Evolutionary conservation across 2,888 invertebrate species (phyloP), one percentile per base, ranked within the genome.

Genomic region (Drosophila mettleri): DNA sequence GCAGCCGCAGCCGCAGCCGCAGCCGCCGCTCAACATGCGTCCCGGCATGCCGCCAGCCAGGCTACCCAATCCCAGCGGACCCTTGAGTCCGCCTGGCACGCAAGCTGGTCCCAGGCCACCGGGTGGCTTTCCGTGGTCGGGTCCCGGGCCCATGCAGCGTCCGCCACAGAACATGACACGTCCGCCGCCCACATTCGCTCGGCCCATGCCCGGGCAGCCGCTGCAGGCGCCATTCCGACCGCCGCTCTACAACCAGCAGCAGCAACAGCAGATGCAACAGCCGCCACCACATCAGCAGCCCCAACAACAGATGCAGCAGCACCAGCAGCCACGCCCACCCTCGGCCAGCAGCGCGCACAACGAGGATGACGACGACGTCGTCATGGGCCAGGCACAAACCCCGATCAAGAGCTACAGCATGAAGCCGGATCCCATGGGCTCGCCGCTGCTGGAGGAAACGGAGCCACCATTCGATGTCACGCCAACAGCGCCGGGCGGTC

Each of bases 291-390:
- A 89, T 43, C 41, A 39, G 10, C 80, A 74, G 29, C 81, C 69
- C 16, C 82, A 68, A 18, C 82, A 68, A 3, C 78, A 67, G 39
- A 82, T 69, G 7, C 78, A 59, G 16, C 81, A 64, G 7, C 73
- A 63, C 18, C 90, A 78, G 62, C 85, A 69, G 69, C 73, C 72
- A 61, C 86, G 66, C 69, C 84, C 75, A 78, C 80, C 83, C 48
- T 79, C 90, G 60, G 67, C 91, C 29, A 67, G 74, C 52, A 62
- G 80, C 41, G 74, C 73, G 36, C 76, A 78, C 38, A 86, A 90
- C 55, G 92, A 91, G 36, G 92, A 92, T 64, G 92, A 92, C 34
- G 92, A 92, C 76, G 92, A 92, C 72, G 92, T 92, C 29, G 78
- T 92, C 58, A 90, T 92, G 83, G 92, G 92, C 12, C 91, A 89